Conservation (phyloP, 1,140 invertebrate genomes). For the Drosophila asahinai region DNA sequence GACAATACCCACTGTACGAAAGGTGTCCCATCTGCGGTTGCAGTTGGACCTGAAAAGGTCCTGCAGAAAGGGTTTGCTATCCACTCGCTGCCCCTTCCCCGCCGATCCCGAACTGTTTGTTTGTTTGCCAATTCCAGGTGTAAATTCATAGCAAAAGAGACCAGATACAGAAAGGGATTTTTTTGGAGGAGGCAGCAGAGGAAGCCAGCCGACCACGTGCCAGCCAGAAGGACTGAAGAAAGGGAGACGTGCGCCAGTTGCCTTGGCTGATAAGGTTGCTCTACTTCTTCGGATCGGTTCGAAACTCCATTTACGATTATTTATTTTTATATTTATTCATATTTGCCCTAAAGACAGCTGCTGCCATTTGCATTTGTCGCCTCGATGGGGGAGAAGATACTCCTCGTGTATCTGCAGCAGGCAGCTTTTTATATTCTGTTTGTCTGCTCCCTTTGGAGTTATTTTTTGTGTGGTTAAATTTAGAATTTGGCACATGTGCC, state of each 20-base stretch:
- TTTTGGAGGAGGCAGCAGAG: conserved; percentile 30
- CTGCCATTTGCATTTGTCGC: conserved; percentile 45
- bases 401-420: conserved; percentile 17
- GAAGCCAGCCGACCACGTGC: conserved; percentile 61
- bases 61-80: conserved; percentile 62
- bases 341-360: conserved; percentile 66
- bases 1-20: conserved; percentile 27
- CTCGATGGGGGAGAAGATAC: conserved; percentile 54
- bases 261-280: conserved; percentile 62
- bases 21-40: conserved; percentile 69
- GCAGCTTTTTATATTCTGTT: conserved; percentile 18
- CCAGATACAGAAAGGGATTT: conserved; percentile 41
- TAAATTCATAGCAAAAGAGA: conserved; percentile 66
- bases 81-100: conserved; percentile 18
- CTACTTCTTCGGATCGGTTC: conserved; percentile 29
- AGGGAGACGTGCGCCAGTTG: conserved; percentile 75
- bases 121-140: conserved; percentile 83
- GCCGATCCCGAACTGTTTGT: conserved; percentile 37
- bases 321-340: conserved; percentile 56
- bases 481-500: conserved; percentile 61
- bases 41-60: conserved; percentile 50
- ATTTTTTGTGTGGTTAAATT: conserved; percentile 60
- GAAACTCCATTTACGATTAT: conserved; percentile 32
- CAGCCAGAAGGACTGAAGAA: conserved; percentile 21
- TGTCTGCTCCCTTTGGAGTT: conserved; percentile 31